Base-by-base conservation (phyloP, 2,888 invertebrate genomes). In the Stenodera caucasica region DNA sequence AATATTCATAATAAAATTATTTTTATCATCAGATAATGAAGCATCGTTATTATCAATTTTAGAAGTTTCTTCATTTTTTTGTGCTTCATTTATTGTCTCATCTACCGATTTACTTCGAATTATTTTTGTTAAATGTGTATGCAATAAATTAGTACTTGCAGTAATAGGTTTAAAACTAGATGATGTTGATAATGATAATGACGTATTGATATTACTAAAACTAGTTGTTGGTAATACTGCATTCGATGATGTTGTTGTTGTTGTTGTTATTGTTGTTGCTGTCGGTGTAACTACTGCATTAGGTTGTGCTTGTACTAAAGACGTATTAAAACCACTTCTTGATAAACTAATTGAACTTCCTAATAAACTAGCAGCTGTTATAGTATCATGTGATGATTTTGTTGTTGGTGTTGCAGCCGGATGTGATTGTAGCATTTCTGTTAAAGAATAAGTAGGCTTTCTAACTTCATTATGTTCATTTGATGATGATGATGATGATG, bases 121-220 rank as follows among this genome's bases (percentile, higher is more conserved):
- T 29, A 73, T 68, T 72, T 80, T 81, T 0, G 86, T 87, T 53
- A 87, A 72, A 70, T 87, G 87, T 0, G 85, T 85, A 69, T 87
- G 87, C 53, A 87, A 72, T 55, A 87, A 82, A 72, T 81, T 80
- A 5, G 80, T 80, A 9, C 75, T 76, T 3, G 79, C 71, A 29
- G 78, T 73, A 49, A 74, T 71, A 11, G 70, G 82, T 82, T 67
- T 82, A 14, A 80, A 69, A 49, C 80, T 82, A 2, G 66, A 57
- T 40, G 67, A 62, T 7, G 73, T 66, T 49, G 71, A 35, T 9
- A 55, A 40, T 5, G 80, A 77, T 72, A 82, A 82, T 0, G 77
- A 62, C 6, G 77, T 63, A 49, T 26, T 51, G 14, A 49, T 23
- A 21, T 29, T 51, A 35, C 40, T 33, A 35, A 30, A 50, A 82